These are phyloP conservation scores for Anastatus disparis DNA, from an alignment of 1,140 invertebrate species.

Conservation along the genomic window DNA sequence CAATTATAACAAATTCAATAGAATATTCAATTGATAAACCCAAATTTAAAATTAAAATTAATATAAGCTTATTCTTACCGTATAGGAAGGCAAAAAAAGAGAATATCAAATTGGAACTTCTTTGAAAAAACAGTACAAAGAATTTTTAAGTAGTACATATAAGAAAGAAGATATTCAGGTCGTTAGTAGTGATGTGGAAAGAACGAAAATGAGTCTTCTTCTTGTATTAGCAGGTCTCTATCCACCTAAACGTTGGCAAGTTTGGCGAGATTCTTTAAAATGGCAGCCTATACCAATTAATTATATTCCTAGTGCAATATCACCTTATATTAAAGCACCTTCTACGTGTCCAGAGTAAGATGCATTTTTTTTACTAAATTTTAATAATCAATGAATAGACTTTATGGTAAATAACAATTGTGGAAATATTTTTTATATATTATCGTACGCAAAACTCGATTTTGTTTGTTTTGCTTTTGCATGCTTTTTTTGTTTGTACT, in stretches of 20 bases:
- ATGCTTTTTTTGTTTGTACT: too few species aligned
- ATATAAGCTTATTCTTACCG: background rate
- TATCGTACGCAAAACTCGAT: too few species aligned
- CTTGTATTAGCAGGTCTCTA: constrained; percentile 57
- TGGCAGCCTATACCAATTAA: constrained; percentile 61
- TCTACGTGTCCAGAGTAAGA: too few species aligned
- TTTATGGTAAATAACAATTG: too few species aligned
- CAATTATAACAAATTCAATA: too few species aligned
- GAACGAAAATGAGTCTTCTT: constrained; percentile 68
- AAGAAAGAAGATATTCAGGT: constrained; percentile 60
- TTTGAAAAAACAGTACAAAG: constrained; percentile 58
- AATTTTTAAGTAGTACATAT: constrained; percentile 63
- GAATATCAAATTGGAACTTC: constrained; percentile 63
- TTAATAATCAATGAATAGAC: too few species aligned
- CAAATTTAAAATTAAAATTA: too few species aligned
- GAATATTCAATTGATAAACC: too few species aligned
- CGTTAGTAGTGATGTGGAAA: constrained; percentile 68
- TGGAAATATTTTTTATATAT: background rate
- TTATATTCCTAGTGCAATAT: too few species aligned
- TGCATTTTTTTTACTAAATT: background rate
- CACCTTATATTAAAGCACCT: too few species aligned
- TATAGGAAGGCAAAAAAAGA: constrained; percentile 60
- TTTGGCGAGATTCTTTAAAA: constrained; percentile 48
- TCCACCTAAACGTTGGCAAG: constrained; percentile 51
- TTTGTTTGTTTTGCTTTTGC: too few species aligned